phyloP scores from a whole-genome alignment of 2,888 invertebrate species.

The Archips crataeganus region DNA sequence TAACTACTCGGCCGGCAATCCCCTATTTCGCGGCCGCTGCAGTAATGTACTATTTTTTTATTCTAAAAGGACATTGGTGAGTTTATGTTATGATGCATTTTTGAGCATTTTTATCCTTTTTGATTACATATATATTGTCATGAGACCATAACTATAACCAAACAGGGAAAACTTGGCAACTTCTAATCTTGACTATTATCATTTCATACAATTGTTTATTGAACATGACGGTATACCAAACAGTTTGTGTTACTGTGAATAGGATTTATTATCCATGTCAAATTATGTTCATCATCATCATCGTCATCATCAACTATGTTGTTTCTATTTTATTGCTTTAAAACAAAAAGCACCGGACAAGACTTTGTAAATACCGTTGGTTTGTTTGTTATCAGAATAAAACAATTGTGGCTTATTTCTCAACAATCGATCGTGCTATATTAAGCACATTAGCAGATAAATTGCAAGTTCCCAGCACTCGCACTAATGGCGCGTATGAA shows the following conservation, averaged over 20 bases:
- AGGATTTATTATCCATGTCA: not conserved
- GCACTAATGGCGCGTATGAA: conserved; percentile 30
- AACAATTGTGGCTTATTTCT: not conserved
- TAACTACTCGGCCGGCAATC: too few relatives aligned
- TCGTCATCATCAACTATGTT: too few relatives aligned
- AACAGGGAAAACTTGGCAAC: not conserved
- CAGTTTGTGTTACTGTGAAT: not conserved
- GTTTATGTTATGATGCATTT: not conserved
- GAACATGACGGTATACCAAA: not conserved
- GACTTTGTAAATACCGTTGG: not conserved
- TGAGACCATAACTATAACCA: not conserved
- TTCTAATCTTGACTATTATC: not conserved
- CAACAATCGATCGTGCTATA: conserved; percentile 8
- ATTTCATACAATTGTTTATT: not conserved
- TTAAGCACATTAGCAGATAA: conserved; percentile 26
- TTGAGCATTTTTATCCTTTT: not conserved
- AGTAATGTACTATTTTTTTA: too few relatives aligned
- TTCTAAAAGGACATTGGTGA: not conserved
- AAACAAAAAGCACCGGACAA: too few relatives aligned
- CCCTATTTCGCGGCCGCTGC: too few relatives aligned
- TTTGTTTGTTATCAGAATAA: not conserved
- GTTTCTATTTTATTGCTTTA: too few relatives aligned
- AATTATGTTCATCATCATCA: not conserved
- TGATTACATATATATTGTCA: not conserved
- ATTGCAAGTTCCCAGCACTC: conserved; percentile 25